Base-by-base conservation (phyloP, 2,113 vertebrate genomes). In the Anguilla japonica region DNA sequence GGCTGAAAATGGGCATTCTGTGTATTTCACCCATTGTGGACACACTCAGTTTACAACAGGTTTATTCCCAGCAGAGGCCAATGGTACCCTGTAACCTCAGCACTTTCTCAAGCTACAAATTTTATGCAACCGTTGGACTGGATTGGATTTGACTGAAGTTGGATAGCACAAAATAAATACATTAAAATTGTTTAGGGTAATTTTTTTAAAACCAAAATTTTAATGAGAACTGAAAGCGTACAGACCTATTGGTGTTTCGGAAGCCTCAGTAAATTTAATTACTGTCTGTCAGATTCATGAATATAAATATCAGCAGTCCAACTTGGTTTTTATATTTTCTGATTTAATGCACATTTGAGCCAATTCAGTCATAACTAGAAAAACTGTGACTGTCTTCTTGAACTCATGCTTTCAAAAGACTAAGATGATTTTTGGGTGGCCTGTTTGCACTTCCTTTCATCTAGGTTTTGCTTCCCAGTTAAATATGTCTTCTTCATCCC, bases 391-490 rank as follows among this genome's bases (percentile, higher is more conserved):
- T 34, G 11, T 13, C 71, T 34, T 29, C 71, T 75, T 75, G 26
- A 75, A 75, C 20, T 3, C 71, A 34, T 9, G 26, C 71, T 6
- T 75, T 75, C n/a, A 75, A 75, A 75, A 34, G 71, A 75, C 71
- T 75, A 34, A 75, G 2, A 75, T 75, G n/a, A 75, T 75, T 7
- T 75, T 34, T 29, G 71, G 29, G 71, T 13, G n/a, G 29, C 20
- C 63, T 71, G 63, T 71, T n/a, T 71, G 63, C 71, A 75, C 71
- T 75, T 75, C 13, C n/a, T 75, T 34, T n/a, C 63, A 71, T 71
- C 63, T 71, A n/a, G 63, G 9, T 13, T 46, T 14, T 75, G 26
- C 26, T 75, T 75, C n/a, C 71, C 71, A 75, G 34, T 75, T 75
- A 75, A 75, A 34, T 75, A 75, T 75, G 29, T 9, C n/a, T 75